Evolutionary conservation across 1,140 invertebrate species (phyloP).

Genomic region (Scaptomyza pallida): DNA sequence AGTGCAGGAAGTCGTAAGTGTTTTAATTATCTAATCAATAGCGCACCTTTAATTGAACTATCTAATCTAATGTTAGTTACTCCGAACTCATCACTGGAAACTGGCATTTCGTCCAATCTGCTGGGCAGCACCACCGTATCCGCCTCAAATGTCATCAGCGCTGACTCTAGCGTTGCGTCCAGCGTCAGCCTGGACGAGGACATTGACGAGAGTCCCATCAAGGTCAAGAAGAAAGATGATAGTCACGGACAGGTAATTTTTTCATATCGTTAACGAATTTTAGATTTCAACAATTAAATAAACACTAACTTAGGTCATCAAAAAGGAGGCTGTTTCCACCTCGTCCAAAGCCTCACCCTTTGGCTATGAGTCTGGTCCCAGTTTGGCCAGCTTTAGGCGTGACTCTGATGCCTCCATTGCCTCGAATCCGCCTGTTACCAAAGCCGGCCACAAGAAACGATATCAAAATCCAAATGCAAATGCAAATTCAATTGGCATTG

Average conservation of each 20-base stretch:
- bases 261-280: too few relatives aligned
- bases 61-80: slow-evolving; percentile 56
- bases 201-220: slow-evolving; percentile 77
- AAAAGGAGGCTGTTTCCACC: slow-evolving; percentile 81
- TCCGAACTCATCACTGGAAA: slow-evolving; percentile 82
- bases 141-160: slow-evolving; percentile 81
- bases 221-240: slow-evolving; percentile 83
- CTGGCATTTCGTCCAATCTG: slow-evolving; percentile 79
- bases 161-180: slow-evolving; percentile 83
- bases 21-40: background rate
- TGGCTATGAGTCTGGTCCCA: slow-evolving; percentile 68
- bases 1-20: slow-evolving; percentile 82
- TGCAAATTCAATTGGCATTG: slow-evolving; percentile 43
- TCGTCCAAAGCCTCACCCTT: slow-evolving; percentile 77
- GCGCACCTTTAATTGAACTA: background rate
- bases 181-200: slow-evolving; percentile 83
- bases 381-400: slow-evolving; percentile 68
- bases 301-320: slow-evolving; percentile 60
- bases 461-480: slow-evolving; percentile 65
- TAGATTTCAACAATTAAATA: too few relatives aligned
- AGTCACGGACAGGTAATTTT: slow-evolving; percentile 66
- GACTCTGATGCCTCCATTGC: slow-evolving; percentile 62
- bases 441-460: slow-evolving; percentile 62
- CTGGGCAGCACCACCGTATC: slow-evolving; percentile 78
- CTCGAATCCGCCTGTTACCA: slow-evolving; percentile 44